phyloP scores from a whole-genome alignment of 2,113 vertebrate genomes.

The Chamaea fasciata region DNA sequence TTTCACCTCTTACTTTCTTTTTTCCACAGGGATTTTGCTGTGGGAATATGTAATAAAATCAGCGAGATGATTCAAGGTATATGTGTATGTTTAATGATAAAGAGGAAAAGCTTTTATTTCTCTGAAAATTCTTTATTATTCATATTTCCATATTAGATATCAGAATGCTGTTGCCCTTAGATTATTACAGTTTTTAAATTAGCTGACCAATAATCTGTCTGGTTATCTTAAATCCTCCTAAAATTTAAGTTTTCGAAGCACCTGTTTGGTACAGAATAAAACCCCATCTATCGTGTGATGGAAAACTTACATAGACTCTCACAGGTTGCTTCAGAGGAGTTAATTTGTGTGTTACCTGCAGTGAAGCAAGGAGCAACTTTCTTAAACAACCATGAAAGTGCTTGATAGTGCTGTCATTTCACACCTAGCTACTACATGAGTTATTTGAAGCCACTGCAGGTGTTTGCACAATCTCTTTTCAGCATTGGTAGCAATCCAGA shows the following conservation, averaged over 20 bases:
- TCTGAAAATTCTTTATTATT: neutral
- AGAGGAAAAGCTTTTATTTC: neutral
- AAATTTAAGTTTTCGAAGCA: neutral
- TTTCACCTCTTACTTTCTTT: neutral
- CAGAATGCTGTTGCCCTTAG: neutral
- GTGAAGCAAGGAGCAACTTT: neutral
- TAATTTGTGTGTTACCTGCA: neutral
- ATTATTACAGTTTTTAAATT: neutral
- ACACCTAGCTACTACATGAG: neutral
- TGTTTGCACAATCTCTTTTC: neutral
- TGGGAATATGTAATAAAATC: slow-evolving; percentile 98
- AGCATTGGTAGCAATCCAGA: neutral
- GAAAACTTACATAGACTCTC: neutral
- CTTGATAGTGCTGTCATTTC: neutral
- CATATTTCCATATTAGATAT: neutral
- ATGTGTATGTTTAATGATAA: neutral
- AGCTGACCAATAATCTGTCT: neutral
- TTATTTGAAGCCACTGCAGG: neutral
- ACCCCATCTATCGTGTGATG: fast-evolving
- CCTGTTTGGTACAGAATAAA: neutral
- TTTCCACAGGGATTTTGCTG: slow-evolving; percentile 91
- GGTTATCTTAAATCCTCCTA: neutral
- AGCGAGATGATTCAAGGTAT: slow-evolving; percentile 99
- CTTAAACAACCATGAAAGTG: neutral
- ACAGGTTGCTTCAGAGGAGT: neutral